Base-by-base conservation (phyloP, 1,140 invertebrate genomes). In the Nasonia giraulti region DNA sequence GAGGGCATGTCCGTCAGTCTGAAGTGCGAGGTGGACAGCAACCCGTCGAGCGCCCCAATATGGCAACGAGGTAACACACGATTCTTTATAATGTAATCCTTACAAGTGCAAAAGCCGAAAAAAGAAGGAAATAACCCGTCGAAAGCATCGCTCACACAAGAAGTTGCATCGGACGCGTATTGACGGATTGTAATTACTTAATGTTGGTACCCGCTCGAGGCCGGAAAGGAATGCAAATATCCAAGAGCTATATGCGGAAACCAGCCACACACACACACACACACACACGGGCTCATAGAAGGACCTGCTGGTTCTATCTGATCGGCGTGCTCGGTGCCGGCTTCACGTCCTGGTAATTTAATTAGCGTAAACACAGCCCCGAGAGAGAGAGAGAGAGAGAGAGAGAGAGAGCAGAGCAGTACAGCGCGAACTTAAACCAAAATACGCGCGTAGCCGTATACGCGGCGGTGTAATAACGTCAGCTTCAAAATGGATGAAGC, bases 21-120 rank as follows among this genome's bases (percentile, higher is more conserved):
- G 80, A 96, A 97, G 92, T 98, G 97, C 91, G 97, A 97, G 89
- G 97, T 98, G 83, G 97, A 98, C 93, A 97, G 97, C 87, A 98
- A 98, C 93, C 97, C 97, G 50, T 95, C 96, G 50, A 96, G 96
- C n/a, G 93, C 94, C n/a, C 96, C 97, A 33, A 94, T 96, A 88
- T 98, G 97, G 97, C 95, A 97, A 89, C 89, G 91, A 83, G 92
- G 92, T 93, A 88, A n/a, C 66, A 73, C 5, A 2, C 68, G 14
- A 33, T 71, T 71, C 31, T 71, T 66, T 66, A 6, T n/a, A 66
- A 4, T 20, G 0, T 20, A 71, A 71, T 71, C 68, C 17, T 2
- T 40, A 4, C 7, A 44, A 44, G 6, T 8, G 7, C 7, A 44
- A 44, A 44, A 44, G 10, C 40, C 8, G 5, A 44, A 10, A 27